Evolutionary conservation across 2,797 vertebrate genomes (phyloP), one percentile per base, ranked within the genome.

Genomic region (Eulemur coronatus): DNA sequence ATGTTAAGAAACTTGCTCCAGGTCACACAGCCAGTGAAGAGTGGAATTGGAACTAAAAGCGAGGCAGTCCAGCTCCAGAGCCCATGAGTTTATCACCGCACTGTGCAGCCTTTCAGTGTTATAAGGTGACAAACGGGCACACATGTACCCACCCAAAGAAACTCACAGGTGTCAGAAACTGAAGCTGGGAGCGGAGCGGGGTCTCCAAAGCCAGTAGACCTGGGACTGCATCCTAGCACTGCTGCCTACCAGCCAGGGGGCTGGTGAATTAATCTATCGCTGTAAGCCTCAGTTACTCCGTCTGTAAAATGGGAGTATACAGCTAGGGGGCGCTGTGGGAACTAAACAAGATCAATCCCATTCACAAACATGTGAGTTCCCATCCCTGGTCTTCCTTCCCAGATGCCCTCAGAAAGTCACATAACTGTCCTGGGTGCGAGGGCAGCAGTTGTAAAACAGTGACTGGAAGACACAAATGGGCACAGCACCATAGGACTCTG

Each of bases 401-500:
- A 4, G 20, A 1, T 4, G 61, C 20, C 59, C 73, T 57, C 12
- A 35, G 30, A 79, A 63, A 70, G 69, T 15, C 55, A 81, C 24
- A 6, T 35, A 22, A 28, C 26, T 69, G 63, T n/a, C 55, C 35
- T 67, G 30, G 33, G 30, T 15, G 38, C 30, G 17, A 35, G 18
- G 33, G 41, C 26, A 59, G 43, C n/a, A 28, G 4, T 9, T 43
- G 7, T 2, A 35, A n/a, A 48, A 5, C 33, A 17, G 55, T 15
- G n/a, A 46, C 17, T 50, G 17, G 55, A 30, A 52, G 73, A 41
- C 18, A 8, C 41, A 43, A 5, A 13, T 0, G 14, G 35, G 52
- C 0, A 10, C 12, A 17, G 12, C 13, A 11, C 0, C 2, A 3
- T 15, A 33, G 52, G 57, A 9, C 43, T 57, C 9, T 4, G 20